These are phyloP conservation scores for Brienomyrus brachyistius DNA, from an alignment of 2,113 vertebrate genomes.

Conservation along the genomic window DNA sequence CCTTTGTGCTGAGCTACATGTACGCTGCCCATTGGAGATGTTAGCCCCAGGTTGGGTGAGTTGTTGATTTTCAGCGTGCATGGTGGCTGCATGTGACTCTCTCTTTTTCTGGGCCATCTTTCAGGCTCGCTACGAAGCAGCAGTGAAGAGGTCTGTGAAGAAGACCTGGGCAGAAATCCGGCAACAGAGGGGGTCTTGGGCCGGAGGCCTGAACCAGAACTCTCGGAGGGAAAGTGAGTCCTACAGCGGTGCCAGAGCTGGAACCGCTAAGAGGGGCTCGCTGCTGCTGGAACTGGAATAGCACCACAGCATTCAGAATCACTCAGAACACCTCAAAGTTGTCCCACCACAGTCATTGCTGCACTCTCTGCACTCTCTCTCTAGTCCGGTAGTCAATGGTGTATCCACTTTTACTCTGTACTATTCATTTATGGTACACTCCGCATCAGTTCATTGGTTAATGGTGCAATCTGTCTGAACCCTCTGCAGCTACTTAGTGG, in stretches of 20 bases:
- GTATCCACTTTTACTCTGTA: not conserved
- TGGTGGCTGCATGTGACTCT: not conserved
- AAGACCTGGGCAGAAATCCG: constrained; percentile 97
- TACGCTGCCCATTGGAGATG: not conserved
- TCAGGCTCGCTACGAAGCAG: constrained; percentile 87
- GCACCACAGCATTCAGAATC: not conserved
- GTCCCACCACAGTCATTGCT: not conserved
- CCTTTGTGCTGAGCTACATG: not conserved
- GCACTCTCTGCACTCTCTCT: not conserved
- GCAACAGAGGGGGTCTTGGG: constrained; percentile 96
- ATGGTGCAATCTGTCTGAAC: not conserved
- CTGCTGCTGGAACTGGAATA: not conserved
- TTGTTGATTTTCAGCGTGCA: not conserved
- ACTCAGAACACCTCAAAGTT: not conserved
- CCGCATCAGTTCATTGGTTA: not conserved
- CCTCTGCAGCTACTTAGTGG: not conserved
- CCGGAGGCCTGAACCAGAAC: constrained; percentile 83
- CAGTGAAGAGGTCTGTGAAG: constrained; percentile 84
- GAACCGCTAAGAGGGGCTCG: not conserved
- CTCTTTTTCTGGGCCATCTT: not conserved
- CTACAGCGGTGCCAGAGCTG: not conserved
- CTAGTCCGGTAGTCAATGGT: not conserved
- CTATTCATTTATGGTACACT: not conserved
- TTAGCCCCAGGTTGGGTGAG: not conserved
- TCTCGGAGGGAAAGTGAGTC: constrained; percentile 86